Evolutionary conservation across 1,140 invertebrate genomes (phyloP).

Genomic region (Trichogramma pretiosum): DNA sequence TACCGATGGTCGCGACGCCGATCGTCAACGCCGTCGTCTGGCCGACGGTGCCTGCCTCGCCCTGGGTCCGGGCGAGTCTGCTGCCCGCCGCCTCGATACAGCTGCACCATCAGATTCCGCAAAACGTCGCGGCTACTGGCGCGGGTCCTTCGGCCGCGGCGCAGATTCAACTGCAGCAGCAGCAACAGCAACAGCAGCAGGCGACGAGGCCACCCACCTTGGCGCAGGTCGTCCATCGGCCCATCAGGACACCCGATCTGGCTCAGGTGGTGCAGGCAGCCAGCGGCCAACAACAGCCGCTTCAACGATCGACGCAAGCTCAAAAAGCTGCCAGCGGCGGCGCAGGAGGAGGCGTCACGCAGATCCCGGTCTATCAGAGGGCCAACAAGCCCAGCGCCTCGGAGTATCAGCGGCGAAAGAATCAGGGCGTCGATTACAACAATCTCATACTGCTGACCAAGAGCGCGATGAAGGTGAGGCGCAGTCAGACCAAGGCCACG

Average conservation of each 20-base stretch:
- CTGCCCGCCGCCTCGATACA: too few species aligned
- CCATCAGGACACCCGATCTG: constrained; percentile 26
- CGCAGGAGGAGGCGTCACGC: background rate
- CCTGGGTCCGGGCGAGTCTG: constrained; percentile 23
- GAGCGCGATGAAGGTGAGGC: constrained; percentile 34
- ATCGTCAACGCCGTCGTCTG: constrained; percentile 27
- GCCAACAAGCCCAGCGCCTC: constrained; percentile 21
- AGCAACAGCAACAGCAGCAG: constrained; percentile 1
- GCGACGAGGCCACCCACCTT: background rate
- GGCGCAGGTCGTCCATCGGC: constrained; percentile 24
- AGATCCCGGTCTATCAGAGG: constrained; percentile 36
- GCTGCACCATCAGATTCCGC: constrained; percentile 27
- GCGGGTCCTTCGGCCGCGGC: constrained; percentile 12
- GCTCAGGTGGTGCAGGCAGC: too few species aligned
- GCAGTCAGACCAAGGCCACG: constrained; percentile 27
- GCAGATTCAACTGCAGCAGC: constrained; percentile 18
- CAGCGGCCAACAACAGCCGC: background rate
- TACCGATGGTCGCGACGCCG: constrained; percentile 30
- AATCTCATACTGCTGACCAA: constrained; percentile 41
- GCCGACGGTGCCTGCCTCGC: constrained; percentile 30
- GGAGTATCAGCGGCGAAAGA: constrained; percentile 31
- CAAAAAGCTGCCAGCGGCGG: background rate
- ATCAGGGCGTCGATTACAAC: constrained; percentile 37
- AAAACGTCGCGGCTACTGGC: constrained; percentile 16
- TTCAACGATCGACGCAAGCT: background rate